Percentiles rank a stretch among this genome's conserved stretches.
Conservation (phyloP, 2,113 vertebrate species). For the Bagarius yarrelli region DNA sequence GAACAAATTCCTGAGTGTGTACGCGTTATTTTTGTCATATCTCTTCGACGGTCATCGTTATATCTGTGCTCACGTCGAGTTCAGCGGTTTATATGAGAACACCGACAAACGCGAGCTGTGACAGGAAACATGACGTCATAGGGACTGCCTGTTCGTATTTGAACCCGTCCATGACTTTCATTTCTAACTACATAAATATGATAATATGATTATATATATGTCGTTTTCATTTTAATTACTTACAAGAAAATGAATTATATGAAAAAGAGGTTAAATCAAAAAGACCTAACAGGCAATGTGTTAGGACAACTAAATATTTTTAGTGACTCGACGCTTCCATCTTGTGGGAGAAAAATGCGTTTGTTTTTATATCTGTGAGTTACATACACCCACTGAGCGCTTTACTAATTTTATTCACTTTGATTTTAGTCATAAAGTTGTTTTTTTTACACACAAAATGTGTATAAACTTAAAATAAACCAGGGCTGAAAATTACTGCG, state of each 20-base stretch:
- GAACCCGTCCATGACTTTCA: not conserved
- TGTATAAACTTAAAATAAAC: not conserved
- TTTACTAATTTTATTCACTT: too few species aligned
- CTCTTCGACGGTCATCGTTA: not conserved
- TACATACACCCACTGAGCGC: not conserved
- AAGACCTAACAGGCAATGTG: slow-evolving; percentile 28
- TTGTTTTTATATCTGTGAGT: not conserved
- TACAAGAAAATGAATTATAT: not conserved
- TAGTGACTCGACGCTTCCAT: not conserved
- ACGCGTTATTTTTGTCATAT: not conserved
- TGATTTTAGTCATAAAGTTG: not conserved
- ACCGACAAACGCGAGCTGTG: not conserved
- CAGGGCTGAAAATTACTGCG: not conserved
- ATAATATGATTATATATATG: not conserved
- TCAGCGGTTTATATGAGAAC: not conserved
- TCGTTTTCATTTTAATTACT: not conserved
- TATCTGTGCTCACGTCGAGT: not conserved
- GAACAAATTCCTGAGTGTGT: not conserved
- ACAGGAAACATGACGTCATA: not conserved
- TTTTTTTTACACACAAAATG: not conserved
- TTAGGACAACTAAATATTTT: slow-evolving; percentile 31
- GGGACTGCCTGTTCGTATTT: not conserved
- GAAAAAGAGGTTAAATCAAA: too few species aligned
- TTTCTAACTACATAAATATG: not conserved
- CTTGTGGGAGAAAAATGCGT: not conserved